phyloP scores from a whole-genome alignment of 2,797 vertebrate species.

The Chaenodraco wilsoni region DNA sequence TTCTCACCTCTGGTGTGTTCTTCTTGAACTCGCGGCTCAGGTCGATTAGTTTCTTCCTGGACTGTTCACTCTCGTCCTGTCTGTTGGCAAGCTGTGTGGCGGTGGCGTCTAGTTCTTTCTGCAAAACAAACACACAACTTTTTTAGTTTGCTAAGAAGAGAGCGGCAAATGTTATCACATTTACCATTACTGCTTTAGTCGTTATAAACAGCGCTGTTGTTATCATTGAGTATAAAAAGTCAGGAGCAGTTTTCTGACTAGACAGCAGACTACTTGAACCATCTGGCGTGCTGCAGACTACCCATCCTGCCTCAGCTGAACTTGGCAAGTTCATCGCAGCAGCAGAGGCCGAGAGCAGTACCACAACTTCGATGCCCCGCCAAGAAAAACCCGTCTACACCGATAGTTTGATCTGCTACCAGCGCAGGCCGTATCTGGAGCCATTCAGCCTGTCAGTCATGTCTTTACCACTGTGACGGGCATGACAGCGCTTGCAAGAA shows the following conservation, averaged over 20 bases:
- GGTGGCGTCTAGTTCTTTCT: slow-evolving; percentile 87
- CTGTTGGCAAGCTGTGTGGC: slow-evolving; percentile 95
- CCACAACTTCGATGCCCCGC: slow-evolving; percentile 24
- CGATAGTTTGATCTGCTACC: slow-evolving; percentile 35
- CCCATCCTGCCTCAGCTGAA: slow-evolving; percentile 36
- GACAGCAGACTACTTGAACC: slow-evolving; percentile 37
- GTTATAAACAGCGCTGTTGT: slow-evolving; percentile 28
- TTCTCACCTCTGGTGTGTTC: slow-evolving; percentile 98
- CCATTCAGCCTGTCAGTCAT: slow-evolving; percentile 49
- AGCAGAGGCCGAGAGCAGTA: slow-evolving; percentile 38
- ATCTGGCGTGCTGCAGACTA: slow-evolving; percentile 30
- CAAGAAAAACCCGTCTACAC: slow-evolving; percentile 42
- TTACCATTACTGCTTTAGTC: background rate
- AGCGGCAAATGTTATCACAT: background rate
- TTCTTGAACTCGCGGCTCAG: slow-evolving; percentile 99
- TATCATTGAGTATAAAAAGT: slow-evolving; percentile 12
- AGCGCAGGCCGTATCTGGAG: slow-evolving; percentile 31
- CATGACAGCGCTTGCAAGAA: slow-evolving; percentile 39
- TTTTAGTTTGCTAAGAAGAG: background rate
- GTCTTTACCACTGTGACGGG: slow-evolving; percentile 41
- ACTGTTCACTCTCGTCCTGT: slow-evolving; percentile 99
- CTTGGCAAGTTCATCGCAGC: slow-evolving; percentile 27
- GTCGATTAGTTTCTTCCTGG: slow-evolving; percentile 91
- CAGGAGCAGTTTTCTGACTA: slow-evolving; percentile 28
- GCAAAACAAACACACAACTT: slow-evolving; percentile 61